Percentiles rank a stretch among this genome's conserved stretches.
Conservation (phyloP, 1,140 invertebrate genomes). For the Diorhabda elongata region DNA sequence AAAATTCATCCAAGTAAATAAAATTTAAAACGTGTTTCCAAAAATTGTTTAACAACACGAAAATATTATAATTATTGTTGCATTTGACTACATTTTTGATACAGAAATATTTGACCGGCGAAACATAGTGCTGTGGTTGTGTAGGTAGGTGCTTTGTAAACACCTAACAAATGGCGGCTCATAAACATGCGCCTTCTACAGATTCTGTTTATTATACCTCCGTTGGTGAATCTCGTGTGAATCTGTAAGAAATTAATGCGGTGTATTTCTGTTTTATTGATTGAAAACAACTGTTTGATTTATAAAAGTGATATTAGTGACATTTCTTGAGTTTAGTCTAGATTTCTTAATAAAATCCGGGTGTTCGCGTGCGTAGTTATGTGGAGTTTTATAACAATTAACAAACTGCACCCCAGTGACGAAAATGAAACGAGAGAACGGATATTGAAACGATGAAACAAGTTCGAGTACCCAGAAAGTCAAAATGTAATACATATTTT, state of each 20-base stretch:
- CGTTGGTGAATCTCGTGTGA: constrained; percentile 5
- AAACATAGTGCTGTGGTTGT: constrained; percentile 34
- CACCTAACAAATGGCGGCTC: constrained; percentile 41
- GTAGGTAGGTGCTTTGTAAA: constrained; percentile 11
- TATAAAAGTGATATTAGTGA: not conserved
- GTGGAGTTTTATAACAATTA: constrained; percentile 9
- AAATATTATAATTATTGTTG: too few species aligned
- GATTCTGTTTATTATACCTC: constrained; percentile 10
- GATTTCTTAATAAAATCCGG: not conserved
- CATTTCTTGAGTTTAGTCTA: not conserved
- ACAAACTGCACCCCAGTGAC: constrained; percentile 5
- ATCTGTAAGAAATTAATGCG: constrained; percentile 11
- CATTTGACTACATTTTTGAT: not conserved
- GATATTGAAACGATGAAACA: constrained; percentile 48
- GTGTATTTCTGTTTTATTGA: not conserved
- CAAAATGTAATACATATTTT: constrained; percentile 48
- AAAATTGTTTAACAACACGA: too few species aligned
- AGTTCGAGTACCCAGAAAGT: constrained; percentile 51
- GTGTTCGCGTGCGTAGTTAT: not conserved
- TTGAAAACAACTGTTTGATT: constrained; percentile 1
- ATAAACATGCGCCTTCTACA: constrained; percentile 40
- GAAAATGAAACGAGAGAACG: not conserved
- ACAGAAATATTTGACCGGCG: constrained; percentile 33
- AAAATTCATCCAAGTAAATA: too few species aligned
- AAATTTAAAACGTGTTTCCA: too few species aligned